A percentile compares a stretch with the other conserved stretches of the same genome.
These are phyloP conservation scores for Drosophila pandora DNA, from an alignment of 1,140 invertebrate genomes.

Conservation along the genomic window DNA sequence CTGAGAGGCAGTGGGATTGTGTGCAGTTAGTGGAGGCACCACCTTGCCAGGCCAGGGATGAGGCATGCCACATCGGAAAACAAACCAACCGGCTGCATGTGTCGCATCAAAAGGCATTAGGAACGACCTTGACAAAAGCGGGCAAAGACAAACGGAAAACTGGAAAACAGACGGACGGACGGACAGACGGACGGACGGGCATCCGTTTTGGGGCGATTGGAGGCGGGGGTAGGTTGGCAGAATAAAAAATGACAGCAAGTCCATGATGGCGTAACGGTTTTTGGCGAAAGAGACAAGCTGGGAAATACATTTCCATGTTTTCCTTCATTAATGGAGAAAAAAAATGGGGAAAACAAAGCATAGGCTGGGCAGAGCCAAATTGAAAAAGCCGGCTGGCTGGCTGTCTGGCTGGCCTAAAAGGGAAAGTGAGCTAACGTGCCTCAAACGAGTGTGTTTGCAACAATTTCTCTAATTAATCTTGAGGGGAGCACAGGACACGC, in stretches of 20 bases:
- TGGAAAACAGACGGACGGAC: slow-evolving; percentile 3
- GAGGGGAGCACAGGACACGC: slow-evolving; percentile 15
- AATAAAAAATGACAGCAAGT: slow-evolving; percentile 30
- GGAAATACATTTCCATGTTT: slow-evolving; percentile 61
- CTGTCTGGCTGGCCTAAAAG: slow-evolving; percentile 1
- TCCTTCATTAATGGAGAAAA: slow-evolving; percentile 51
- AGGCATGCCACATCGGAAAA: background rate
- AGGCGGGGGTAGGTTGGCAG: background rate
- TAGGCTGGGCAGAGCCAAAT: slow-evolving; percentile 38
- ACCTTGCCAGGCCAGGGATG: slow-evolving; percentile 6
- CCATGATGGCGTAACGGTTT: slow-evolving; percentile 56
- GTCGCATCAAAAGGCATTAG: slow-evolving; percentile 49
- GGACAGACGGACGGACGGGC: slow-evolving; percentile 12
- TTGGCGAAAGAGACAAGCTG: slow-evolving; percentile 30
- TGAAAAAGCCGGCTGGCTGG: slow-evolving; percentile 24
- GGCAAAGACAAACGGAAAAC: slow-evolving; percentile 9
- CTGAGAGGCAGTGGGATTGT: slow-evolving; percentile 3
- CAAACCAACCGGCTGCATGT: slow-evolving; percentile 33
- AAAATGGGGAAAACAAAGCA: background rate
- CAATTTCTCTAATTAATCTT: slow-evolving; percentile 38
- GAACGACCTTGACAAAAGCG: slow-evolving; percentile 50
- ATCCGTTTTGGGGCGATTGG: slow-evolving; percentile 16
- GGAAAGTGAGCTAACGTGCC: slow-evolving; percentile 39
- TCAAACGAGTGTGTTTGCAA: slow-evolving; percentile 39
- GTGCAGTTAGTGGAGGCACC: background rate